Conservation (phyloP, 2,113 vertebrate species). For the Cacatua alba region DNA sequence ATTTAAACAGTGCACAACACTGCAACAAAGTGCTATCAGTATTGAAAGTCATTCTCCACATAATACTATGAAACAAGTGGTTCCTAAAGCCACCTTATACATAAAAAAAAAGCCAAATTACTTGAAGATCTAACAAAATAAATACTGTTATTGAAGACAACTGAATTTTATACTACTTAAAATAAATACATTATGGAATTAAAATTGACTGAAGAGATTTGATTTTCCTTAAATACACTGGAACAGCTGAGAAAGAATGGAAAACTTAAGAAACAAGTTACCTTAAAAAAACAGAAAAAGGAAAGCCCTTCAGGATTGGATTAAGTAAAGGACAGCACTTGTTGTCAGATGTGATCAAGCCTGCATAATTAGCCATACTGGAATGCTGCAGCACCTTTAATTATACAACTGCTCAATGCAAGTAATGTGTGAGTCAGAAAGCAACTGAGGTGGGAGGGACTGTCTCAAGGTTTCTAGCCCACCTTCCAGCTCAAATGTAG, state of each 20-base stretch:
- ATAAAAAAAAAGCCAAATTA: slow-evolving; percentile 51
- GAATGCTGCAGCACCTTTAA: neutral
- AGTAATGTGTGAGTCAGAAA: neutral
- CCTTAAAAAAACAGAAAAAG: neutral
- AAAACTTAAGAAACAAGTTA: slow-evolving; percentile 28
- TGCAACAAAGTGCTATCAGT: slow-evolving; percentile 14
- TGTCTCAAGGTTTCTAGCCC: neutral
- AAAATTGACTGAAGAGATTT: slow-evolving; percentile 62
- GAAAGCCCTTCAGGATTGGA: neutral
- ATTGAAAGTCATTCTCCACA: slow-evolving; percentile 64
- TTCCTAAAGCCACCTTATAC: slow-evolving; percentile 30
- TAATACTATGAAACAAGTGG: neutral
- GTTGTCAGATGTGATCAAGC: neutral
- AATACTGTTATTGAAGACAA: slow-evolving; percentile 62
- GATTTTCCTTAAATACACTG: slow-evolving; percentile 51
- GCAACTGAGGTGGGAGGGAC: neutral
- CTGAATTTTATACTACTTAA: slow-evolving; percentile 58
- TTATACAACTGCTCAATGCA: neutral
- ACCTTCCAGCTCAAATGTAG: neutral
- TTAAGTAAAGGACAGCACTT: neutral
- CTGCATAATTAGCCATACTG: neutral
- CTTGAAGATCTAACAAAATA: slow-evolving; percentile 31
- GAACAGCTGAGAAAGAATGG: neutral
- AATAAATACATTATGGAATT: slow-evolving; percentile 67
- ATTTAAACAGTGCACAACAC: slow-evolving; percentile 35